These are phyloP conservation scores for Drosophila percnosoma DNA, from an alignment of 2,888 invertebrate species.

Conservation along the genomic window DNA sequence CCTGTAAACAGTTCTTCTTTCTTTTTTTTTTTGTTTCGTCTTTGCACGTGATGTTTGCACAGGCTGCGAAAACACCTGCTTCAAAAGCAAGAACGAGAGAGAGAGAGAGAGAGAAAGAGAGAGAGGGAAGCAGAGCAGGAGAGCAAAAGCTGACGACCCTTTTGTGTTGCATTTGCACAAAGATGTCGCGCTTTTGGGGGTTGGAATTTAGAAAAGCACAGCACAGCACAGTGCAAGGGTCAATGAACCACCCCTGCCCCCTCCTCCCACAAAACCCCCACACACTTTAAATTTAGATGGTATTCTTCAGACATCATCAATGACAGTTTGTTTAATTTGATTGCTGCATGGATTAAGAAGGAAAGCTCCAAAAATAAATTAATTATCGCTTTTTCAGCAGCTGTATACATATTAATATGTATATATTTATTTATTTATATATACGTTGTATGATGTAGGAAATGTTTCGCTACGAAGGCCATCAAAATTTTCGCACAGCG, in stretches of 20 bases:
- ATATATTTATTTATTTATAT: slow-evolving; percentile 11
- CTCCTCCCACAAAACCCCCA: neutral
- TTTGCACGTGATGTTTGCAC: slow-evolving; percentile 62
- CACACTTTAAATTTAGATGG: slow-evolving; percentile 13
- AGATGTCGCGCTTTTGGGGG: slow-evolving; percentile 54
- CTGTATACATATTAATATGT: slow-evolving; percentile 26
- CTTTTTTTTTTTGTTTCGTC: slow-evolving; percentile 14
- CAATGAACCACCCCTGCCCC: slow-evolving; percentile 40
- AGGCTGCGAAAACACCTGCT: slow-evolving; percentile 54
- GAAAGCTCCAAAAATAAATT: slow-evolving; percentile 55
- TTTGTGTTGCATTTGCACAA: slow-evolving; percentile 52
- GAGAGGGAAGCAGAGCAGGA: slow-evolving; percentile 1
- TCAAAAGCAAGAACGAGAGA: slow-evolving; percentile 13
- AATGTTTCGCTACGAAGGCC: slow-evolving; percentile 38
- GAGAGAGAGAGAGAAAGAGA: neutral
- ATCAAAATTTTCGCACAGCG: slow-evolving; percentile 53
- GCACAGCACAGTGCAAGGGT: slow-evolving; percentile 28
- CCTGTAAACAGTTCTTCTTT: slow-evolving; percentile 26
- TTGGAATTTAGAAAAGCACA: slow-evolving; percentile 38
- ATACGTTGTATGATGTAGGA: slow-evolving; percentile 36
- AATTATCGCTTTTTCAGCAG: slow-evolving; percentile 44
- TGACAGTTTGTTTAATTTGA: slow-evolving; percentile 31
- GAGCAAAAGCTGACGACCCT: slow-evolving; percentile 45
- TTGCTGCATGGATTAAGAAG: slow-evolving; percentile 29
- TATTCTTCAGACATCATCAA: slow-evolving; percentile 39